Evolutionary conservation across 1,140 invertebrate genomes (phyloP).

Genomic region (Phocides pigmalion): DNA sequence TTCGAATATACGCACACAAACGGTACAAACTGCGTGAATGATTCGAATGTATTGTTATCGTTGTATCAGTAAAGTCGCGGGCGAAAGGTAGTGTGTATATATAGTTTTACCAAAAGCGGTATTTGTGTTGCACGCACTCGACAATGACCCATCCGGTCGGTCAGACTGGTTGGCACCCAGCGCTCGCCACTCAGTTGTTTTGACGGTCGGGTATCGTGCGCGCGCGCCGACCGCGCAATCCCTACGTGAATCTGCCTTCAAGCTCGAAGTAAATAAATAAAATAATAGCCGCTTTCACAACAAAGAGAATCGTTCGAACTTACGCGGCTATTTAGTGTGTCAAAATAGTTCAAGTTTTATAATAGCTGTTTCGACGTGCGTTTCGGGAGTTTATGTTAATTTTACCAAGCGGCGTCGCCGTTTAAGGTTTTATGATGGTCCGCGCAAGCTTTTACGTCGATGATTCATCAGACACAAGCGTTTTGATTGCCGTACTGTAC

Average conservation of each 20-base stretch:
- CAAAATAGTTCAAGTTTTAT: background rate
- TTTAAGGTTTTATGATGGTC: conserved; percentile 27
- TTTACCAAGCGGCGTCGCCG: background rate
- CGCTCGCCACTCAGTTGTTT: conserved; percentile 64
- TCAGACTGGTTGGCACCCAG: conserved; percentile 67
- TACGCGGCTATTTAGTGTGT: background rate
- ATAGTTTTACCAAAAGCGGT: conserved; percentile 38
- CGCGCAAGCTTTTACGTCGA: conserved; percentile 26
- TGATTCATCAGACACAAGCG: conserved; percentile 30
- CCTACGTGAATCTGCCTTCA: conserved; percentile 17
- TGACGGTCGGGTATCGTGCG: conserved; percentile 54
- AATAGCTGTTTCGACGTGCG: background rate
- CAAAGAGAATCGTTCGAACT: conserved; percentile 31
- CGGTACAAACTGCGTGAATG: too few species aligned
- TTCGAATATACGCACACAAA: too few species aligned
- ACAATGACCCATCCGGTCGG: conserved; percentile 54
- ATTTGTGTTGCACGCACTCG: conserved; percentile 46
- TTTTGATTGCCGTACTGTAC: conserved; percentile 32
- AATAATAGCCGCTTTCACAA: conserved; percentile 55
- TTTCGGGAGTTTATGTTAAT: background rate
- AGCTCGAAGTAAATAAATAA: background rate
- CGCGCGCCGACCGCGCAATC: conserved; percentile 51
- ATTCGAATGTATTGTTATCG: too few species aligned
- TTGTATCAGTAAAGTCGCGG: too few species aligned
- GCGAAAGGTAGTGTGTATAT: too few species aligned